Evolutionary conservation across 2,113 vertebrate species (phyloP).

Genomic region (Orientallactaga bullata): DNA sequence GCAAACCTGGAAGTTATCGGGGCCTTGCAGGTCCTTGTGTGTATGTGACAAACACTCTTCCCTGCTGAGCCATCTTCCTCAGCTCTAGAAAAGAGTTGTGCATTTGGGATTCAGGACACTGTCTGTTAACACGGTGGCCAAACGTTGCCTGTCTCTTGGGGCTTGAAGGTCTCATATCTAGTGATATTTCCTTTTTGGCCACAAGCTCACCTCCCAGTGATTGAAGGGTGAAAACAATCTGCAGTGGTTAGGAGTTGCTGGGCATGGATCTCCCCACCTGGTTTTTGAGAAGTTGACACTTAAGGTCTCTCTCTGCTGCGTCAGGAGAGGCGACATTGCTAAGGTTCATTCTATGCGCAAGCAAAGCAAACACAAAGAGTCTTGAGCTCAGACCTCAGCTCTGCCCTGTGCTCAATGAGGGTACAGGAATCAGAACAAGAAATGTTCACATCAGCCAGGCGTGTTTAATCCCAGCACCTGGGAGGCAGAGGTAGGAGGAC

Average conservation of each 20-base stretch:
- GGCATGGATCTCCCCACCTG: neutral
- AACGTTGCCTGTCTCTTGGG: neutral
- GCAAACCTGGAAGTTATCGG: no score
- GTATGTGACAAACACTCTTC: no score
- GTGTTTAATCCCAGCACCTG: neutral
- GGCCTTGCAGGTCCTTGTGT: no score
- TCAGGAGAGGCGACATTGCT: neutral
- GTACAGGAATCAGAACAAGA: no score
- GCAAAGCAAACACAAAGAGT: neutral
- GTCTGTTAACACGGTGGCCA: rapidly evolving
- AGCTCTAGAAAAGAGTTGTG: no score
- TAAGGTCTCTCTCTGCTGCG: neutral
- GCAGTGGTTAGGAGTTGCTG: rapidly evolving
- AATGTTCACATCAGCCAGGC: no score
- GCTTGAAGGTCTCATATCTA: rapidly evolving
- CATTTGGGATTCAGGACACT: neutral
- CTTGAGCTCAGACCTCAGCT: no score
- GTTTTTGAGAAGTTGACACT: rapidly evolving
- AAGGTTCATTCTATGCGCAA: neutral
- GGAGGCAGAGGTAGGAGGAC: neutral
- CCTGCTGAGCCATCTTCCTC: no score
- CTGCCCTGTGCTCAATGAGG: no score
- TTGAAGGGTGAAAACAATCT: rapidly evolving
- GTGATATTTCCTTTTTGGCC: rapidly evolving
- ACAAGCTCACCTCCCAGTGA: rapidly evolving